Conservation (phyloP, 1,140 invertebrate species). For the Zophobas atratus region DNA sequence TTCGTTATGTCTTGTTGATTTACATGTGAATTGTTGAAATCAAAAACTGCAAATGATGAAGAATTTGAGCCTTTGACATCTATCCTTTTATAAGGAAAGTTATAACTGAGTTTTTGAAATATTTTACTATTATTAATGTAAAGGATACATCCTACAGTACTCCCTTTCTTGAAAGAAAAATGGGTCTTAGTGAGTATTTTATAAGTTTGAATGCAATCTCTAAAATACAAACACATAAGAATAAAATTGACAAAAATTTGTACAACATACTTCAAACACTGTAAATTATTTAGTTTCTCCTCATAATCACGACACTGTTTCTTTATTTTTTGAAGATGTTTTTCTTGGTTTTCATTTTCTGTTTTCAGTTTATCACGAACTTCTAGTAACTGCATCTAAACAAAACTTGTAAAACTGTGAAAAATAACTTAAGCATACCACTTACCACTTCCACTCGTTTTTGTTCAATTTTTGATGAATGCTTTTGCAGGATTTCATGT, state of each 20-base stretch:
- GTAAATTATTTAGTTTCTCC: background rate
- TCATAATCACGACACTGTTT: conserved; percentile 1
- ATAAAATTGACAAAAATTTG: conserved; percentile 4
- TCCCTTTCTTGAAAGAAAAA: conserved; percentile 1
- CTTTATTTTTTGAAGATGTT: background rate
- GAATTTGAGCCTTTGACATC: background rate
- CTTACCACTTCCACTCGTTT: conserved; percentile 5
- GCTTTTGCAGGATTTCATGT: background rate
- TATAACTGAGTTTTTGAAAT: conserved; percentile 2
- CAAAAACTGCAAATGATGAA: background rate
- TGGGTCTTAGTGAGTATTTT: conserved; percentile 4
- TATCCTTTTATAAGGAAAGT: conserved; percentile 14
- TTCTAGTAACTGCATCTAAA: background rate
- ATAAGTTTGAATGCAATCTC: background rate
- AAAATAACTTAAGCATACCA: background rate
- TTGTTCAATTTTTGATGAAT: background rate
- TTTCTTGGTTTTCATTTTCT: background rate
- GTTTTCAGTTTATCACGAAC: background rate
- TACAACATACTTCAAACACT: background rate
- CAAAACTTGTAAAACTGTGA: background rate
- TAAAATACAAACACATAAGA: background rate
- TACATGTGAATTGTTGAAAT: conserved; percentile 12
- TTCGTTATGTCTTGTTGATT: background rate
- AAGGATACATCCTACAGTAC: conserved; percentile 27
- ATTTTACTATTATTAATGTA: background rate